These are phyloP conservation scores for Laspeyria flexula DNA, from an alignment of 2,888 invertebrate genomes.

Conservation along the genomic window DNA sequence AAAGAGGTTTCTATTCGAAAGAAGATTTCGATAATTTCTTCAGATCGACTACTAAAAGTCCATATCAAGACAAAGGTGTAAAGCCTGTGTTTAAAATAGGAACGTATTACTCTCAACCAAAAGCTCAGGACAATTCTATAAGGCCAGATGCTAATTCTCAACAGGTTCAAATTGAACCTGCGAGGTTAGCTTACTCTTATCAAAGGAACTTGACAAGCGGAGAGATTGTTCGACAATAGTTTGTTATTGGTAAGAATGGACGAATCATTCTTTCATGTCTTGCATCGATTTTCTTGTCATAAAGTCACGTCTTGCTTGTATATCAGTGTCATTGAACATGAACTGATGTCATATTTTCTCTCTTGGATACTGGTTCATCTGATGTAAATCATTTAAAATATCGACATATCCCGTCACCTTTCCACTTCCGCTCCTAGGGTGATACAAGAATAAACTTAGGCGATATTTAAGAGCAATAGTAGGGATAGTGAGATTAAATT, in stretches of 20 bases:
- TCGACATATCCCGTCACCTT: background rate
- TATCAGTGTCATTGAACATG: conserved; percentile 9
- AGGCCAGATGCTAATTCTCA: conserved; percentile 81
- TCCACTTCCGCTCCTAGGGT: background rate
- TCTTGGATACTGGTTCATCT: background rate
- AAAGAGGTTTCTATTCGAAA: conserved; percentile 72
- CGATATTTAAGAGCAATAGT: too few relatives aligned
- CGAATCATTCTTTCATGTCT: conserved; percentile 52
- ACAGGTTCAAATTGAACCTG: conserved; percentile 80
- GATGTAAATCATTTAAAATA: background rate
- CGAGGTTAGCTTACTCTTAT: conserved; percentile 71
- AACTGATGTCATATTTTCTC: conserved; percentile 12
- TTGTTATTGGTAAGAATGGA: conserved; percentile 77
- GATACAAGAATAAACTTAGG: too few relatives aligned
- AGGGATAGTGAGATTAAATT: too few relatives aligned
- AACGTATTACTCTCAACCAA: conserved; percentile 77
- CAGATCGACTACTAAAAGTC: conserved; percentile 84
- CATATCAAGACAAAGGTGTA: conserved; percentile 71
- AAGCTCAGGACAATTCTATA: conserved; percentile 78
- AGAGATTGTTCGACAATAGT: conserved; percentile 63
- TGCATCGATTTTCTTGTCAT: conserved; percentile 47
- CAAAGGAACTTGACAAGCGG: conserved; percentile 76
- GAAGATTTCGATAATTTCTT: conserved; percentile 71
- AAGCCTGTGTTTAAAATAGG: conserved; percentile 79
- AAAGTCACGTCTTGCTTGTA: conserved; percentile 22